Evolutionary conservation across 2,888 invertebrate species (phyloP).

Genomic region (Anagyrus pseudococci): DNA sequence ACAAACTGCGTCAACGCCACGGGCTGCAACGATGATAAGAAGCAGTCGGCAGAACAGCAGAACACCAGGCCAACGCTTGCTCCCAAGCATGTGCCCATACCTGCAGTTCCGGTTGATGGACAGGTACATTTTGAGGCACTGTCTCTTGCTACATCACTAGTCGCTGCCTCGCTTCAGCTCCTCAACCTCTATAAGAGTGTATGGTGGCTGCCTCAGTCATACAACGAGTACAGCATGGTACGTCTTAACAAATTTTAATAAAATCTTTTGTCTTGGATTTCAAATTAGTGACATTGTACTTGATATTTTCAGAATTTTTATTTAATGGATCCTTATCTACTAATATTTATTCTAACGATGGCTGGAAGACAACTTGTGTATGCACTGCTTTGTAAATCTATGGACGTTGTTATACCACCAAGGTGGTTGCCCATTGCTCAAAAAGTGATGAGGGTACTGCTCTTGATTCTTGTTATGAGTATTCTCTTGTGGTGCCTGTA

Average conservation of each 20-base stretch:
- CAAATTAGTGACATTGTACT: neutral
- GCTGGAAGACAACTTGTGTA: slow-evolving; percentile 82
- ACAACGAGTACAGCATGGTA: slow-evolving; percentile 87
- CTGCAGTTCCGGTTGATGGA: slow-evolving; percentile 78
- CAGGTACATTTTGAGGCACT: slow-evolving; percentile 86
- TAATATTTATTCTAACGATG: slow-evolving; percentile 83
- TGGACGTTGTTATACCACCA: slow-evolving; percentile 64
- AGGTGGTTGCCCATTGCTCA: slow-evolving; percentile 54
- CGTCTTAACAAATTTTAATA: neutral
- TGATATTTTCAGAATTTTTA: slow-evolving; percentile 84
- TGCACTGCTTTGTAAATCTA: slow-evolving; percentile 64
- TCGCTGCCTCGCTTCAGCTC: slow-evolving; percentile 86
- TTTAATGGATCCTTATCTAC: slow-evolving; percentile 87
- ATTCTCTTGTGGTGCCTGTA: slow-evolving; percentile 74
- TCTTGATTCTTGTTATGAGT: slow-evolving; percentile 69
- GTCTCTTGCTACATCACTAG: slow-evolving; percentile 80
- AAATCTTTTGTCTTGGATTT: no score
- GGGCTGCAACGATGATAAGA: slow-evolving; percentile 50
- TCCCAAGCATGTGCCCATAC: slow-evolving; percentile 84
- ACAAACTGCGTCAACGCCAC: neutral
- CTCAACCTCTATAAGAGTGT: slow-evolving; percentile 93
- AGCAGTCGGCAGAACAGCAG: slow-evolving; percentile 45
- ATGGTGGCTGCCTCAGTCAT: slow-evolving; percentile 97
- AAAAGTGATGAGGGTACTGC: slow-evolving; percentile 64
- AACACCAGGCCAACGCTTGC: slow-evolving; percentile 63